A percentile compares a stretch with the other conserved stretches of the same genome.
Conservation (phyloP, 1,140 invertebrate species). For the Diorhabda sublineata region DNA sequence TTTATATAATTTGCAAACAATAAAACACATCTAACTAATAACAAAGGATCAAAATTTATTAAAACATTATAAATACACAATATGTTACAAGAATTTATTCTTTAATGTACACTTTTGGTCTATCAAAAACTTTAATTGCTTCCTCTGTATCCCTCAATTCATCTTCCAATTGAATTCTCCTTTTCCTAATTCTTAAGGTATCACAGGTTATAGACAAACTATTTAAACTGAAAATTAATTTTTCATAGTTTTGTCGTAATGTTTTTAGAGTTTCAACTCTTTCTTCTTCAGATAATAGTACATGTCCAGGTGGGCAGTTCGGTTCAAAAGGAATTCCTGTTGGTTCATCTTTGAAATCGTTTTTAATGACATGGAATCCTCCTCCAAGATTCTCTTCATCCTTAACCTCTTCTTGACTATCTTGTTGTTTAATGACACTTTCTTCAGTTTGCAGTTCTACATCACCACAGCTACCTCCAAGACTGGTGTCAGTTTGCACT, state of each 20-base stretch:
- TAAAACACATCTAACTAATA: too few species aligned
- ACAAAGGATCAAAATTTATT: too few species aligned
- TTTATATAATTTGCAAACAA: too few species aligned
- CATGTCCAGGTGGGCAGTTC: not conserved
- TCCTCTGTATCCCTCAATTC: not conserved
- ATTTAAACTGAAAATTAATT: not conserved
- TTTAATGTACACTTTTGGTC: not conserved
- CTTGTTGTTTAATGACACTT: too few species aligned
- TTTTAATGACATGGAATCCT: too few species aligned
- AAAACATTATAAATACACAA: too few species aligned
- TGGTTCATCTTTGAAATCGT: too few species aligned
- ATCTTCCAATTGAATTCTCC: not conserved
- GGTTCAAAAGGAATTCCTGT: not conserved
- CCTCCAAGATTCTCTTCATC: too few species aligned
- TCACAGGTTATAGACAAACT: not conserved
- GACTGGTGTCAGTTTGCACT: not conserved
- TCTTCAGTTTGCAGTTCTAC: too few species aligned
- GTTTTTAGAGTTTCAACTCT: not conserved
- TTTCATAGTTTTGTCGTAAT: not conserved
- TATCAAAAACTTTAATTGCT: not conserved
- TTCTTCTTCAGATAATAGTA: not conserved
- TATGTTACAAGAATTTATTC: not conserved
- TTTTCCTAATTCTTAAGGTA: not conserved
- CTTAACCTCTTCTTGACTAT: too few species aligned
- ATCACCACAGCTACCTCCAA: not conserved